Base-by-base conservation (phyloP, 2,113 vertebrate species). In the Callocephalon fimbriatum region DNA sequence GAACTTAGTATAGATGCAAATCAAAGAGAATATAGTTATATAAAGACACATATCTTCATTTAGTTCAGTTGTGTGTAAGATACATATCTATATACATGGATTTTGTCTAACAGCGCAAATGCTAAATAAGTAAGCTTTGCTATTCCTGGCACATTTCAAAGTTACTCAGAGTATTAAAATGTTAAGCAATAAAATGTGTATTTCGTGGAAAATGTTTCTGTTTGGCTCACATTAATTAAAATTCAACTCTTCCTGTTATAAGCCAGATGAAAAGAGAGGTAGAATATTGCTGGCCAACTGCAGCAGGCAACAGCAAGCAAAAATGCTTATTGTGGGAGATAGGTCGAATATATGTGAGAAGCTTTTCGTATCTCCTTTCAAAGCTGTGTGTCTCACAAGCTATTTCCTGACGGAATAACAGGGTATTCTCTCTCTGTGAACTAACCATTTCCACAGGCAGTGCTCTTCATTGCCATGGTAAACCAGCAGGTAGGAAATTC, bases 111-210 rank as follows among this genome's bases (percentile, higher is more conserved):
- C 37, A 63, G 50, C 42, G 74, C 21, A 59, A 94, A 89, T 74
- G 32, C 37, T 91, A 77, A 91, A 58, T 80, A 74, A 78, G 38
- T 74, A 66, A 94, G 42, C 50, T 91, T 85, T 95, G n/a, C 47
- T 87, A 80, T 93, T 94, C 45, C 77, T 84, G 68, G 70, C 61
- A 87, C 38, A 85, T 91, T 78, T 81, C 45, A 63, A 62, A 95
- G 54, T 86, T 94, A 58, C 25, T 77, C 63, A 74, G 68, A 54
- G 25, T 90, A 90, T 81, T 75, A 93, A 91, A 91, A 94, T 80
- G 48, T 70, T 94, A 70, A 89, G 84, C 68, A 81, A 74, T 88
- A 86, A 84, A 84, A 94, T 48, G 16, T 70, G 14, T 38, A 37
- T 96, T 86, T 91, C 17, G 32, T 86, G 59, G 54, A 61, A 79